Percentiles rank a stretch among this genome's conserved stretches.
Evolutionary conservation across 2,113 vertebrate genomes (phyloP).

Genomic region (Zosterops borbonicus): DNA sequence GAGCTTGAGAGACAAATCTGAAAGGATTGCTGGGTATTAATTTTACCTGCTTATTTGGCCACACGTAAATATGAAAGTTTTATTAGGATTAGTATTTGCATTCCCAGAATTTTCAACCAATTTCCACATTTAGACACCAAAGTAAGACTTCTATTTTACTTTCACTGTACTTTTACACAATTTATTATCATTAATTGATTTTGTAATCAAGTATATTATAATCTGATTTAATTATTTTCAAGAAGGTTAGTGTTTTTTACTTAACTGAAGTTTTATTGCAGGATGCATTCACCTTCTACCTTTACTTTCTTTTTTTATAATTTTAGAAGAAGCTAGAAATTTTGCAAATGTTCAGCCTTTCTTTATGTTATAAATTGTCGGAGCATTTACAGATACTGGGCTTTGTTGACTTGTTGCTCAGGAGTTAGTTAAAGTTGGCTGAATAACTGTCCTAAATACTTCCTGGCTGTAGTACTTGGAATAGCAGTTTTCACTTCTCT

Average conservation of each 20-base stretch:
- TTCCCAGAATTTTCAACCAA: background rate
- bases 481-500: background rate
- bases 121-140: background rate
- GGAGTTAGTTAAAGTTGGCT: conserved; percentile 38
- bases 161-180: background rate
- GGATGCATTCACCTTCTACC: background rate
- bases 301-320: background rate
- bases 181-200: background rate
- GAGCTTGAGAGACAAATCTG: background rate
- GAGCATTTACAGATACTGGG: background rate
- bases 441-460: conserved; percentile 47
- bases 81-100: background rate
- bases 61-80: background rate
- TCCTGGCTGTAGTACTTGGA: background rate
- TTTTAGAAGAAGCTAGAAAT: background rate
- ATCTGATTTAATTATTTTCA: background rate
- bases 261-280: background rate
- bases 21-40: background rate
- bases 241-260: background rate
- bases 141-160: background rate
- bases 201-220: background rate
- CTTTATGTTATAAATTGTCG: background rate
- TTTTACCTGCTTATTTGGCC: background rate
- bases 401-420: conserved; percentile 39
- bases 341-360: background rate